Conservation (phyloP, 2,797 vertebrate species). For the Coracias cyanogaster region DNA sequence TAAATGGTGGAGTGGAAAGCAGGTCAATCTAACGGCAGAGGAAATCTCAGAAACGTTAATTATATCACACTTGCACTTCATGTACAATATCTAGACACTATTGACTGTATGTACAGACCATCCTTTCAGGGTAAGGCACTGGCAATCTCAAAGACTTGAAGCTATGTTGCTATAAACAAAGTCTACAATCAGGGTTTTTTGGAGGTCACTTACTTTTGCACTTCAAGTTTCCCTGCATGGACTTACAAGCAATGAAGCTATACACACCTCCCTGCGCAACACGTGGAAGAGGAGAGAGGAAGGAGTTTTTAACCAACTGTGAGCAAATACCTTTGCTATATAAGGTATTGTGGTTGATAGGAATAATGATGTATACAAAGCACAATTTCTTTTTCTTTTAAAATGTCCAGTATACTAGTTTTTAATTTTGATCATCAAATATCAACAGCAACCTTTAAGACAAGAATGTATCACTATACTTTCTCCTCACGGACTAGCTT, state of each 20-base stretch:
- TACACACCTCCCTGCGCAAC: fast-evolving
- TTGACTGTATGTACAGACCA: not conserved
- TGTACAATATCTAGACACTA: not conserved
- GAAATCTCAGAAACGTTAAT: not conserved
- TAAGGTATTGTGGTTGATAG: not conserved
- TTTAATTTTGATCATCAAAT: not conserved
- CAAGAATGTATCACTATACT: not conserved
- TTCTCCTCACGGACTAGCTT: not conserved
- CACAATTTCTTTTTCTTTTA: not conserved
- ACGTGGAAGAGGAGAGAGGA: not conserved
- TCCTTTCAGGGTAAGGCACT: not conserved
- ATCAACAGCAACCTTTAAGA: not conserved
- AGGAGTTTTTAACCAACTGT: not conserved
- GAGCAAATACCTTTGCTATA: not conserved
- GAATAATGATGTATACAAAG: not conserved
- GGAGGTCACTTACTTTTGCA: not conserved
- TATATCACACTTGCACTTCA: not conserved
- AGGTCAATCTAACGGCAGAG: not conserved
- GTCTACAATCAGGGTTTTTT: not conserved
- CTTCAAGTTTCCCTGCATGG: not conserved
- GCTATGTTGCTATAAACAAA: not conserved
- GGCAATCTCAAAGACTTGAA: not conserved
- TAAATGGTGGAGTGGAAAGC: fast-evolving
- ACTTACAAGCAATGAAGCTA: fast-evolving
- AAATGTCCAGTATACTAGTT: not conserved